Conservation (phyloP, 2,888 invertebrate species). For the Harpalus rufipes region DNA sequence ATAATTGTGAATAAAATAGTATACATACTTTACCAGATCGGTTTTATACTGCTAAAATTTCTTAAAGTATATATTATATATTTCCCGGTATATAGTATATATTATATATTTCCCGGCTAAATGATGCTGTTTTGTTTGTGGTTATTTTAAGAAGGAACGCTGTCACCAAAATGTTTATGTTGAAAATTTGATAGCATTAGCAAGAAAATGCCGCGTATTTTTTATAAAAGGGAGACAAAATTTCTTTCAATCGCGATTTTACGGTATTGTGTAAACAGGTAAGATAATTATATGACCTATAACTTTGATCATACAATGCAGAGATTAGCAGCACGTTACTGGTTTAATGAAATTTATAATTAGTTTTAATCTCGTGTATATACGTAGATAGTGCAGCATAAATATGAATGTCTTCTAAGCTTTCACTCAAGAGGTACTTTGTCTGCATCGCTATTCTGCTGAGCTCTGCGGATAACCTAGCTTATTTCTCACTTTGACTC, state of each 20-base stretch:
- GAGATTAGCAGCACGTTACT: background rate
- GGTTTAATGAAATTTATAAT: conserved; percentile 42
- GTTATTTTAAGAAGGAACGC: background rate
- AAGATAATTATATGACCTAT: conserved; percentile 1
- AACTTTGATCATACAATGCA: conserved; percentile 3
- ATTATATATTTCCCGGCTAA: no score
- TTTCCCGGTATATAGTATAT: no score
- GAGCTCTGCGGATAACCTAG: background rate
- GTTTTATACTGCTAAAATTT: no score
- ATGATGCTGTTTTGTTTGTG: background rate
- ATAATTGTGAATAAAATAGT: no score
- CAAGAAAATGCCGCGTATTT: background rate
- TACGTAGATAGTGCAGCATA: conserved; percentile 29
- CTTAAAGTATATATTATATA: no score
- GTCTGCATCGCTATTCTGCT: conserved; percentile 24
- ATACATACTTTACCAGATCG: no score
- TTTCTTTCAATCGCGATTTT: conserved; percentile 14
- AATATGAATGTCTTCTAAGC: conserved; percentile 39
- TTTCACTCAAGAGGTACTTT: conserved; percentile 12
- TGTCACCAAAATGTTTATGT: background rate
- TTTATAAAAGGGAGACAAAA: background rate
- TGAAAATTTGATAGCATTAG: background rate
- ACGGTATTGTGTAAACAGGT: conserved; percentile 12
- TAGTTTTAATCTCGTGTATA: conserved; percentile 33
- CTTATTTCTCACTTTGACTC: background rate